Evolutionary conservation across 2,797 vertebrate species (phyloP), one percentile per base, ranked within the genome.

Genomic region (Myripristis jacobus): DNA sequence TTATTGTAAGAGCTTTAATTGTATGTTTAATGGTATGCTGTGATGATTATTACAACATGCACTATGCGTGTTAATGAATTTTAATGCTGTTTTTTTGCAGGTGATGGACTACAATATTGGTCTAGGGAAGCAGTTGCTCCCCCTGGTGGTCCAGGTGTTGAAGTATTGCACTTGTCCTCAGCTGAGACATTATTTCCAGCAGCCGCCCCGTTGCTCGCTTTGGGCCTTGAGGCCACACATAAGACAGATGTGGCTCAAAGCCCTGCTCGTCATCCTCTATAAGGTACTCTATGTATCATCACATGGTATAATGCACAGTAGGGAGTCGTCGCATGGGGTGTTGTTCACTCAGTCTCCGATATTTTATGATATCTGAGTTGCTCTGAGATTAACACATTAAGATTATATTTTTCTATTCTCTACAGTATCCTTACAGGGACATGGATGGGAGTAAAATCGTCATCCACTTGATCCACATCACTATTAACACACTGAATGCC

Each of bases 101-200:
- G 98, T 99, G 61, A 96, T 99, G 95, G 98, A 99, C 90, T 98
- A 98, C 89, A 99, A 99, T 75, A 99, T 99, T 50, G 87, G 93
- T 79, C 87, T 99, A 80, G 98, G 98, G 58, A 99, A 98, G 89
- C 98, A 99, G 90, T 94, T 99, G 87, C 96, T 99, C 77, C 98
- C 97, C 52, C 94, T 99, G 85, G 98, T 99, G 93, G 96, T 97
- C 48, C 98, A 99, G 89, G 98, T 99, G 79, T 89, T 99, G 83
- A 99, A 98, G 90, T 99, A 99, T 67, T 98, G 97, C 88, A 94
- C 93, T 2, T 99, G 98, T 90, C 98, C 98, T 57, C 98, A 99
- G 90, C 94, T 99, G 5, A 95, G 98, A 66, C 98, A 99, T 85
- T 98, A 98, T 86, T 99, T 99, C 85, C 98, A 99, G 88, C 97